phyloP scores from a whole-genome alignment of 1,140 invertebrate species.

The Lasioglossum baleicum region DNA sequence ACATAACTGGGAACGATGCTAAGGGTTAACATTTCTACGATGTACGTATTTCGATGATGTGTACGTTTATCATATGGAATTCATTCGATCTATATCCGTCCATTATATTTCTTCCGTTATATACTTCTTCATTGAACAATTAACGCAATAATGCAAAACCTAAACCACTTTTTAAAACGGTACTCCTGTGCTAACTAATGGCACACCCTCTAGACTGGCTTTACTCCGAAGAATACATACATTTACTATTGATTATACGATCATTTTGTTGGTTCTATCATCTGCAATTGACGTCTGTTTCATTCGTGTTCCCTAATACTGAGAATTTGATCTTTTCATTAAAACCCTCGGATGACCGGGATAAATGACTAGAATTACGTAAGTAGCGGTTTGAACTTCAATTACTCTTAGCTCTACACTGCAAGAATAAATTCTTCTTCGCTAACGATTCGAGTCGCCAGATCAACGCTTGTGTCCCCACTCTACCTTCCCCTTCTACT shows the following conservation, averaged over 20 bases:
- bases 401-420: background rate
- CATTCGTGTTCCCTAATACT: background rate
- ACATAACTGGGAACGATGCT: background rate
- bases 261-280: background rate
- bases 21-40: background rate
- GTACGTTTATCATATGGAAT: background rate
- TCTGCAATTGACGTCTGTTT: background rate
- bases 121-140: background rate
- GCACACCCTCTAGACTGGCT: background rate
- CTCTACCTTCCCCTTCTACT: no score
- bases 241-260: background rate
- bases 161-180: background rate
- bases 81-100: background rate
- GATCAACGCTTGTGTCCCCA: no score
- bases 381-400: background rate
- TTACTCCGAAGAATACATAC: background rate
- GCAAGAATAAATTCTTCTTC: constrained; percentile 27
- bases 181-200: background rate
- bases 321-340: constrained; percentile 5
- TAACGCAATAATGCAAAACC: background rate
- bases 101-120: background rate
- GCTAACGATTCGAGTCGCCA: no score
- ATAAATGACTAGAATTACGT: constrained; percentile 23
- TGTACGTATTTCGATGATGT: background rate
- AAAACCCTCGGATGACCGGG: background rate